Conservation (phyloP, 2,888 invertebrate genomes). For the Mimachlamys varia region DNA sequence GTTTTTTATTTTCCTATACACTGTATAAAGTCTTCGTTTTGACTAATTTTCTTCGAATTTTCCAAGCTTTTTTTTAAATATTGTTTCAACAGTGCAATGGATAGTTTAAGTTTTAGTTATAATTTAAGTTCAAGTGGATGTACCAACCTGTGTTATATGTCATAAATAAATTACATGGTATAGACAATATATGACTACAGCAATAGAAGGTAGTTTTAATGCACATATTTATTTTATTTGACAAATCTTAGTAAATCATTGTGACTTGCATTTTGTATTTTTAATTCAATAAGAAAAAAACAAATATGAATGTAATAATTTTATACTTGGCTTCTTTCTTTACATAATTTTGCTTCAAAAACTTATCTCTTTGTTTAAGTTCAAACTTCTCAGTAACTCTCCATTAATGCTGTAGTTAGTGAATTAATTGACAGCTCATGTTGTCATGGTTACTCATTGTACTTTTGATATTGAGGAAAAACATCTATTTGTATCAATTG, state of each 20-base stretch:
- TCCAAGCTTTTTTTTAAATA: background rate
- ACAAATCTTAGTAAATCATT: no score
- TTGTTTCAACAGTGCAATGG: background rate
- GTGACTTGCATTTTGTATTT: no score
- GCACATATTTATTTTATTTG: no score
- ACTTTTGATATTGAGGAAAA: background rate
- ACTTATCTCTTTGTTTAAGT: background rate
- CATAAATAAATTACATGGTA: no score
- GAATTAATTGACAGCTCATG: background rate
- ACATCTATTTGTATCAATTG: background rate
- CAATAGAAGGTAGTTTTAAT: no score
- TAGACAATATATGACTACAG: no score
- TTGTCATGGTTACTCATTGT: background rate
- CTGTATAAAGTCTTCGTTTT: background rate
- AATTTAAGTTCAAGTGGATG: no score
- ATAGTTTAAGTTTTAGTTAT: no score
- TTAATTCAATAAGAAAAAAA: no score
- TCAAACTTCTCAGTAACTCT: background rate
- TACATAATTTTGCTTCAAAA: background rate
- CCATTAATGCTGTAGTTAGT: background rate
- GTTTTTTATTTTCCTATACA: background rate
- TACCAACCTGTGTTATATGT: no score
- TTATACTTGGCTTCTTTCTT: background rate
- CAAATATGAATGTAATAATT: background rate
- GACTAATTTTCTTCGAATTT: background rate